These are phyloP conservation scores for Rhingia campestris DNA, from an alignment of 2,888 invertebrate genomes.

Conservation along the genomic window DNA sequence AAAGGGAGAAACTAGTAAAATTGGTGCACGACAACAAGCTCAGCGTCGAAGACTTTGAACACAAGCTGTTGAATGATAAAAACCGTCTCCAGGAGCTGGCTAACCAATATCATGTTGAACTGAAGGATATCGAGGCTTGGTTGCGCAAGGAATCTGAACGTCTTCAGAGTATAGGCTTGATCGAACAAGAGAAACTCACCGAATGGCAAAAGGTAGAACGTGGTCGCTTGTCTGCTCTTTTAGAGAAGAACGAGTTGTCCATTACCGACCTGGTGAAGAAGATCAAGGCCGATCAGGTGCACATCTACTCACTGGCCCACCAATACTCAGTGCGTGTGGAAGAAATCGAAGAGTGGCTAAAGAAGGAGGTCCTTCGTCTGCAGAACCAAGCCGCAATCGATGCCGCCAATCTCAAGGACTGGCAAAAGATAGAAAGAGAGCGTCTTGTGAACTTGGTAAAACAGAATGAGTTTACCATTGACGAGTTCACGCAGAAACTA, in stretches of 20 bases:
- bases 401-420: conserved; percentile 78
- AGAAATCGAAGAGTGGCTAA: conserved; percentile 81
- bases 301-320: conserved; percentile 79
- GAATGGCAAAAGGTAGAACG: conserved; percentile 81
- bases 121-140: conserved; percentile 80
- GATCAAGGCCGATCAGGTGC: conserved; percentile 79
- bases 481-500: conserved; percentile 80
- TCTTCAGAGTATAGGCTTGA: conserved; percentile 78
- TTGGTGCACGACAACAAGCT: conserved; percentile 79
- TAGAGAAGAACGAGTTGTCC: conserved; percentile 79
- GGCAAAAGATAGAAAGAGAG: conserved; percentile 80
- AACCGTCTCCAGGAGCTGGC: conserved; percentile 79
- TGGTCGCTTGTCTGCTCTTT: conserved; percentile 77
- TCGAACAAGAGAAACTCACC: conserved; percentile 79
- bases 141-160: conserved; percentile 80
- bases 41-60: conserved; percentile 80
- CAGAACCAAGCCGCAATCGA: conserved; percentile 79
- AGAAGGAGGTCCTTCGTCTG: conserved; percentile 79
- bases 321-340: conserved; percentile 81
- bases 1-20: conserved; percentile 78
- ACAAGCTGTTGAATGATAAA: conserved; percentile 78
- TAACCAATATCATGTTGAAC: conserved; percentile 79
- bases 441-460: conserved; percentile 79
- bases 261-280: conserved; percentile 79
- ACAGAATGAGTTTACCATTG: conserved; percentile 80